Base-by-base conservation (phyloP, 2,797 vertebrate species). In the Artibeus lituratus region DNA sequence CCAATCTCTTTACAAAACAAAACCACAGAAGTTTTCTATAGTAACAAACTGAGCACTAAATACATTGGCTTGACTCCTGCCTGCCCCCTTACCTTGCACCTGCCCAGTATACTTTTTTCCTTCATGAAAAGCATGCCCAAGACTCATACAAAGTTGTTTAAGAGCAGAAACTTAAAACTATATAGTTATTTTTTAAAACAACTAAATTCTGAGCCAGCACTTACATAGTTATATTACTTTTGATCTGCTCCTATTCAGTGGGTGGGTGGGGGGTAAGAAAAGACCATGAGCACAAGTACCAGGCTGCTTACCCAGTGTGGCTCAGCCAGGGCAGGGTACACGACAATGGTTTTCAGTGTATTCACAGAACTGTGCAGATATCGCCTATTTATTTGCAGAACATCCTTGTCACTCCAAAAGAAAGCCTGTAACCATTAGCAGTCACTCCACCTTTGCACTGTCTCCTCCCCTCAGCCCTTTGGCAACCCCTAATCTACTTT, bases 121-220 rank as follows among this genome's bases (percentile, higher is more conserved):
- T 74, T 83, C 53, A 73, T 1, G 6, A 22, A 18, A 91, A 85
- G 7, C 7, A 81, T 65, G 22, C 29, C 42, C 29, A 83, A 14
- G 29, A 86, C 39, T 70, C 53, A 37, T 18, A 72, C 21, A 62
- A 80, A 49, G 44, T 81, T 59, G 35, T 87, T 90, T 78, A 15
- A 7, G 51, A 92, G 74, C 4, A 11, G 16, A 95, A 53, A 39
- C 24, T 91, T 70, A 19, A 59, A 39, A 62, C 59, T 59, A 57
- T 21, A 22, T 24, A 82, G 44, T 18, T 77, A 77, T 88, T 94
- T 92, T 90, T 69, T 24, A 90, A 90, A 96, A 89, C 39, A 81
- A 93, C 16, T 80, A 70, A 57, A 35, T 85, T 49, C 59, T 47
- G 22, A 80, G 39, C 82, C 32, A 82, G 57, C 7, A 16, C 5